Conservation (phyloP, 2,113 vertebrate genomes). For the Enhydra lutris region DNA sequence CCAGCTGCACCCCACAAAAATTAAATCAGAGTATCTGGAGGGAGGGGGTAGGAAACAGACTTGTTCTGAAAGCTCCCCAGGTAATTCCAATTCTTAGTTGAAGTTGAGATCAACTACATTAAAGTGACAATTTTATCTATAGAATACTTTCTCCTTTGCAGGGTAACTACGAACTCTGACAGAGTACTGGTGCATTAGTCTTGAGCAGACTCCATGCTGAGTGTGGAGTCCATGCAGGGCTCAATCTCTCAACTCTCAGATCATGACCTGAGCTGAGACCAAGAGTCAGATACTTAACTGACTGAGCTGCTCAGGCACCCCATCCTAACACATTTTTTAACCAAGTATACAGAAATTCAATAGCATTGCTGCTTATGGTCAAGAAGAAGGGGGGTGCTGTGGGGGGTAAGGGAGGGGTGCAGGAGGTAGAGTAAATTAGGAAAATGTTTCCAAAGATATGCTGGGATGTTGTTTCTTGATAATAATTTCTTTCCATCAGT, state of each 20-base stretch:
- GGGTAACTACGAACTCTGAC: neutral
- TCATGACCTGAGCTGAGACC: neutral
- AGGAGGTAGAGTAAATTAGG: neutral
- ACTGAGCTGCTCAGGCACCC: neutral
- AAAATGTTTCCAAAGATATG: neutral
- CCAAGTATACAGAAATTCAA: neutral
- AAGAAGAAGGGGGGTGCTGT: neutral
- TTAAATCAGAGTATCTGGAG: neutral
- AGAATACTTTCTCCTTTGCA: neutral
- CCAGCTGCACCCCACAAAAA: neutral
- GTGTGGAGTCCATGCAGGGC: neutral
- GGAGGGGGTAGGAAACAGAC: neutral
- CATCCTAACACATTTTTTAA: neutral
- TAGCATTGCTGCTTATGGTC: neutral
- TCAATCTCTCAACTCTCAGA: neutral
- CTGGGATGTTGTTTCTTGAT: neutral
- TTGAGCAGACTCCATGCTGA: neutral
- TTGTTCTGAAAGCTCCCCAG: neutral
- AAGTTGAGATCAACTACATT: neutral
- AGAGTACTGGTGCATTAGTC: neutral
- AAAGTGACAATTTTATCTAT: neutral
- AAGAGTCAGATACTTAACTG: neutral
- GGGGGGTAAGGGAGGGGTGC: neutral
- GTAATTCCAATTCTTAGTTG: neutral
- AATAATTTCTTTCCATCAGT: neutral